These are phyloP conservation scores for Perognathus longimembris DNA, from an alignment of 2,113 vertebrate genomes.

Conservation along the genomic window DNA sequence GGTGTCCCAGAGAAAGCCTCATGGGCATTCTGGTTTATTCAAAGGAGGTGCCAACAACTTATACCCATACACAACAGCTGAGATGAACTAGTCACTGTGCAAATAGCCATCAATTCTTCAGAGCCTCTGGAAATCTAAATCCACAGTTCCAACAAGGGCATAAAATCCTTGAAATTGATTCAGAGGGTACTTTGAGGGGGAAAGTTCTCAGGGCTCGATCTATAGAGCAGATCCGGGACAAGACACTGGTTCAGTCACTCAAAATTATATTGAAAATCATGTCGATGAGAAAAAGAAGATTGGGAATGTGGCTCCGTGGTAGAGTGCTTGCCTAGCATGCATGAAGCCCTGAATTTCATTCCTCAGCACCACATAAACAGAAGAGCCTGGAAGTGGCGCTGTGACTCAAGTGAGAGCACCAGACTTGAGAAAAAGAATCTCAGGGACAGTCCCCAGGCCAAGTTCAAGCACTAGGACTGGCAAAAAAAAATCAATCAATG, in stretches of 20 bases:
- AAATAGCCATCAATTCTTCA: slow-evolving; percentile 20
- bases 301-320: too few relatives aligned
- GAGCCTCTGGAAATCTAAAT: neutral
- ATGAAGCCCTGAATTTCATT: too few relatives aligned
- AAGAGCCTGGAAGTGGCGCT: too few relatives aligned
- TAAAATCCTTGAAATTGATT: slow-evolving; percentile 41
- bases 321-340: too few relatives aligned
- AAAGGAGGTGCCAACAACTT: too few relatives aligned
- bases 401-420: too few relatives aligned
- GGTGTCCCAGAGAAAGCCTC: too few relatives aligned
- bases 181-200: neutral
- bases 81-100: slow-evolving; percentile 31
- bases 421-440: too few relatives aligned
- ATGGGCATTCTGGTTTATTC: too few relatives aligned
- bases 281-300: neutral
- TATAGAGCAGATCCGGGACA: neutral
- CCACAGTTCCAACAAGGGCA: neutral
- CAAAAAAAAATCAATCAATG: slow-evolving; percentile 14
- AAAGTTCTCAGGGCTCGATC: neutral
- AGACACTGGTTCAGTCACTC: neutral
- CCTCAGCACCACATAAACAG: too few relatives aligned
- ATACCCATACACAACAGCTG: slow-evolving; percentile 15
- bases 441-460: too few relatives aligned
- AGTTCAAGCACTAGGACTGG: too few relatives aligned
- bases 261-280: slow-evolving; percentile 29